Base-by-base conservation (phyloP, 2,888 invertebrate species). In the Acanthopleura granulata region DNA sequence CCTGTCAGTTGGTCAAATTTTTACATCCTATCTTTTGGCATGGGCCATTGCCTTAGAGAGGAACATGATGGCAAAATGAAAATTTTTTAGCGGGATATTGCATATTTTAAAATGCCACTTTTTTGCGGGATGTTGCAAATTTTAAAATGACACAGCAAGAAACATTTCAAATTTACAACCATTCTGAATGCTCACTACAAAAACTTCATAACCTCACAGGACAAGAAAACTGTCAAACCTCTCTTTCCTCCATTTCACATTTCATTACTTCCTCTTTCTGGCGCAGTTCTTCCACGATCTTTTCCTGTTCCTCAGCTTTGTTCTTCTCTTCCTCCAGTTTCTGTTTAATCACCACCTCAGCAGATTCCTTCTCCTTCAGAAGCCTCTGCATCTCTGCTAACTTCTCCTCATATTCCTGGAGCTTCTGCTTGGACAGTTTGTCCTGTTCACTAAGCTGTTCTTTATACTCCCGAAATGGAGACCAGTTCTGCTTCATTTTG, bases 321-420 rank as follows among this genome's bases (percentile, higher is more conserved):
- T 79, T 76, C 73, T 86, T 85, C 71, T 86, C 85, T 73, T 82
- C 80, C 51, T 83, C 79, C 27, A 84, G 73, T 49, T 81, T 79
- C 72, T 81, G 77, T 51, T 81, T 83, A 80, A 83, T 80, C 62
- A 78, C 80, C 30, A 77, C 74, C 61, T 85, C 80, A 6, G 78
- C 81, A 72, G 78, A 74, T 51, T 84, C 83, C 74, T 84, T 83
- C 73, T 82, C 81, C 75, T 82, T 74, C 12, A 83, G 77, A 14
- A 78, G 61, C 75, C 76, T 76, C 51, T 84, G 82, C 83, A 85
- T 83, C 72, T 81, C 81, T 62, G 76, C 76, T 25, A 86, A 72
- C 71, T 82, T 81, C 25, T 74, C 76, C 72, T 84, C 82, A 75
- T 81, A 80, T 74, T 84, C 84, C 40, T 81, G 79, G 74, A 84